Evolutionary conservation across 2,888 invertebrate genomes (phyloP), one percentile per base, ranked within the genome.

Genomic region (Ceramica pisi): DNA sequence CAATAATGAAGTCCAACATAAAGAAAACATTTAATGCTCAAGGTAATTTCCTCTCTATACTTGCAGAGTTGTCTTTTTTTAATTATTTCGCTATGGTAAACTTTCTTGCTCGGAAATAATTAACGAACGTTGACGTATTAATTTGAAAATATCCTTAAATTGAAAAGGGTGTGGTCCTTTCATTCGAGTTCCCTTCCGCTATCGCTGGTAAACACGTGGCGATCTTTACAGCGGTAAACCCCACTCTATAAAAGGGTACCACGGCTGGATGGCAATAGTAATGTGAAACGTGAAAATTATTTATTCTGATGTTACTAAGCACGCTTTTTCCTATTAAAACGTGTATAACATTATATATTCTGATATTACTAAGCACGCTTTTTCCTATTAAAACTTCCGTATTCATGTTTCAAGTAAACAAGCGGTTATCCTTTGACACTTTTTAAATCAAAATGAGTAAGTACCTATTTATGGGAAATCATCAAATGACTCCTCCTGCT

Each of bases 1-100:
- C 69, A 78, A 66, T 78, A 78, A 78, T 67, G 41, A 75, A 67
- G 44, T 67, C 56, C 44, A 67, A 67, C 61, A 46, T 57, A 71
- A 71, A 68, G 50, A 72, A 67, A 65, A 67, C 26, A 66, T 61
- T 73, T 57, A 48, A 48, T 57, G 53, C 67, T 72, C 62, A 63
- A 72, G 70, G 69, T 77, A 71, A 60, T 76, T 62, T 64, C 57
- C 44, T 35, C 44, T 48, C 26, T 5, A 56, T n/a, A 38, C 14
- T 56, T 9, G 35, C 16, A 64, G 21, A 46, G 3, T 16, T 7
- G 16, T 6, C 5, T 67, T 16, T 48, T 41, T 12, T 68, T 46
- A 2, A 35, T 44, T 35, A 35, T 35, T 67, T 41, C 12, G 6
- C 14, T 35, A 19, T n/a, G 2, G 10, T 41, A 50, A 3, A 38